Evolutionary conservation across 2,113 vertebrate genomes (phyloP), one percentile per base, ranked within the genome.

Genomic region (Caranx melampygus): DNA sequence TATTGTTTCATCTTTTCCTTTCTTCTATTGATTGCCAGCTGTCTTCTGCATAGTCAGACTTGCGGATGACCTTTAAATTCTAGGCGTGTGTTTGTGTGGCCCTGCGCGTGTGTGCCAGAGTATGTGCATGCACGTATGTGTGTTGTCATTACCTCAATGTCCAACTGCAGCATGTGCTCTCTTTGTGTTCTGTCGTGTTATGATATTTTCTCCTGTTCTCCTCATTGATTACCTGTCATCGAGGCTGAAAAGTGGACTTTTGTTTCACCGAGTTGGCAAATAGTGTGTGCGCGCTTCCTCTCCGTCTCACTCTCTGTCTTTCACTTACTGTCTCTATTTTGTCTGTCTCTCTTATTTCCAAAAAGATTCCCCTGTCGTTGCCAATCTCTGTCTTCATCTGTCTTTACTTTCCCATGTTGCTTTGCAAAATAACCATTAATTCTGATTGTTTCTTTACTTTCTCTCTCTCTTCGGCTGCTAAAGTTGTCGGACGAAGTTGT

Each of bases 31-130:
- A 94, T 94, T 91, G 92, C 81, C 83, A 91, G 89, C 78, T 87
- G 87, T 93, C 86, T 89, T 87, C 82, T 86, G 87, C 71, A 79
- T 79, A 85, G 86, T 84, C 90, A 80, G 82, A 85, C 83, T 86
- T 78, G 87, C 90, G 85, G 87, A 91, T 94, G 91, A 94, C 92
- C 92, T 94, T 93, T 94, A 89, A 89, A 92, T 78, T 87, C 16
- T 83, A 26, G 69, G 68, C 75, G 66, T 68, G 40, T 70, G 21
- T 62, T 61, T 68, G 35, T 47, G 20, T 64, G 35, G 16, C 15
- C 21, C 52, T 33, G 12, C 64, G 31, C 42, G 64, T 71, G 21
- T 26, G 31, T 47, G 26, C 20, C 35, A 4, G 14, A 31, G 6
- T 67, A 18, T 13, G 44, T 20, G 21, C 37, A 34, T 85, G 77